Percentiles rank a stretch among this genome's conserved stretches.
Evolutionary conservation across 2,797 vertebrate species (phyloP).

Genomic region (Gadopsis bispinosus): DNA sequence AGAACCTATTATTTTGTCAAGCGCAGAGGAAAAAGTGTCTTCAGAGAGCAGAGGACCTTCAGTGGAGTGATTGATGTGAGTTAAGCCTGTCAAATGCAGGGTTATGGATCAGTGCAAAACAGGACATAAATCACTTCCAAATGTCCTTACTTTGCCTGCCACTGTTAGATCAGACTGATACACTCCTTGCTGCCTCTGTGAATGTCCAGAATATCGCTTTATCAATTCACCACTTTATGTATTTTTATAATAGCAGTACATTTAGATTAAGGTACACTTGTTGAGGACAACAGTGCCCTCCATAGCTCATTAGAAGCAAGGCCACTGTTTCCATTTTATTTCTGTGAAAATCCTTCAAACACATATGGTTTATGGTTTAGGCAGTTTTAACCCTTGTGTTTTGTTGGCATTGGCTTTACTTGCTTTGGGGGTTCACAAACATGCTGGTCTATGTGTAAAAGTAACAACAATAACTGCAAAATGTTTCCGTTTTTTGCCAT

Average conservation of each 20-base stretch:
- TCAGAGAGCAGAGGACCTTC: conserved; percentile 49
- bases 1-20: conserved; percentile 64
- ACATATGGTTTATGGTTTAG: too few relatives aligned
- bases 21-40: conserved; percentile 41
- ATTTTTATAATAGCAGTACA: conserved; percentile 8
- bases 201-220: neutral
- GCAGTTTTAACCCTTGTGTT: neutral
- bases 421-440: neutral
- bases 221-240: neutral
- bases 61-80: conserved; percentile 70
- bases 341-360: neutral
- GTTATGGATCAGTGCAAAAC: conserved; percentile 71
- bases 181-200: neutral
- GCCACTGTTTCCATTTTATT: conserved; percentile 33
- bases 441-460: neutral
- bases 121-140: conserved; percentile 70
- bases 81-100: conserved; percentile 68
- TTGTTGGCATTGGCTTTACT: neutral
- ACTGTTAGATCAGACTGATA: conserved; percentile 48
- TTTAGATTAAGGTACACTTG: neutral
- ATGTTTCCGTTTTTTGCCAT: neutral
- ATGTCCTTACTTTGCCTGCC: conserved; percentile 52
- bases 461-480: neutral
- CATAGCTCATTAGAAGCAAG: conserved; percentile 60
- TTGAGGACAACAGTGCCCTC: conserved; percentile 79